phyloP scores from a whole-genome alignment of 2,888 invertebrate species.

The Epistrophe eligans region DNA sequence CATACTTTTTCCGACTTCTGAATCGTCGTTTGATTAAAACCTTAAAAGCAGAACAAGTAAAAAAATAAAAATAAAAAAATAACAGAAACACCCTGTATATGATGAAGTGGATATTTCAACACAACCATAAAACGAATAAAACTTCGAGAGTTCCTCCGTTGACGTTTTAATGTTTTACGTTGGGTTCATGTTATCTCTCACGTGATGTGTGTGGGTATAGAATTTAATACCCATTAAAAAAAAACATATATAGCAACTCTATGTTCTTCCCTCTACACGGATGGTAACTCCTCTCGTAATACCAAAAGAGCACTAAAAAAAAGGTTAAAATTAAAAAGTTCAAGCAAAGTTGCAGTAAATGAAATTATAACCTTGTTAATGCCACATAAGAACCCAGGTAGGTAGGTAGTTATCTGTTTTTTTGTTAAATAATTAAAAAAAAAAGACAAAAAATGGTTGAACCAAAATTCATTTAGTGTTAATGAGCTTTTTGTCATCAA shows the following conservation, averaged over 20 bases:
- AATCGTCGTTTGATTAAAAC: too few relatives aligned
- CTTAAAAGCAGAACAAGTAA: too few relatives aligned
- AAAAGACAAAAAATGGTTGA: not conserved
- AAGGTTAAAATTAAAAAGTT: not conserved
- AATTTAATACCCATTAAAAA: slow-evolving; percentile 51
- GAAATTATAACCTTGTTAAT: slow-evolving; percentile 70
- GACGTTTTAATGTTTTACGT: slow-evolving; percentile 52
- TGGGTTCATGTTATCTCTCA: not conserved
- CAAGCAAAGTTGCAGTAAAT: slow-evolving; percentile 56
- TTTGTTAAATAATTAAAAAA: not conserved
- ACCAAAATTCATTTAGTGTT: slow-evolving; percentile 39
- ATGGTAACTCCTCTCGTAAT: not conserved
- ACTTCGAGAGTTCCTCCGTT: slow-evolving; percentile 7
- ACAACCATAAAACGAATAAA: not conserved
- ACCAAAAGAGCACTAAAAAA: not conserved
- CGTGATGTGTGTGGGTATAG: not conserved
- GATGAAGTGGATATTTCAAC: not conserved
- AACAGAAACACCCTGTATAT: not conserved
- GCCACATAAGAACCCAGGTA: slow-evolving; percentile 9
- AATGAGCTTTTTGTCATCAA: slow-evolving; percentile 37
- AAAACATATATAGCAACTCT: not conserved
- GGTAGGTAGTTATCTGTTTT: slow-evolving; percentile 8
- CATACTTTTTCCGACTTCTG: too few relatives aligned
- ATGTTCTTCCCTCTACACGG: not conserved
- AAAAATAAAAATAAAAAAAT: too few relatives aligned